Base-by-base conservation (phyloP, 2,797 vertebrate species). In the Sciaenops ocellatus region DNA sequence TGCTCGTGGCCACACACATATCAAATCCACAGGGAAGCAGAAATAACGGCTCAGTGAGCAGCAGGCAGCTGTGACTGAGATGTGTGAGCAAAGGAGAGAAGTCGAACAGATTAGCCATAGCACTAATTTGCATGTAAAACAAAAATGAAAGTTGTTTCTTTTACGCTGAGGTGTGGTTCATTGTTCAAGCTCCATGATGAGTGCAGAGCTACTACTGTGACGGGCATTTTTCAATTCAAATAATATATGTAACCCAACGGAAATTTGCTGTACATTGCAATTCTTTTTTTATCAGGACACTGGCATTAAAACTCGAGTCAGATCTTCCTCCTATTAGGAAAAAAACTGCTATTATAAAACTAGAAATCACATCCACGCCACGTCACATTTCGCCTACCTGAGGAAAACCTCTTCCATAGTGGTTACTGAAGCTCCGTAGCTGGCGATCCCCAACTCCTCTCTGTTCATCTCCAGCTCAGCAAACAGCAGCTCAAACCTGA, bases 401-500 rank as follows among this genome's bases (percentile, higher is more conserved):
- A 99, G 96, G 81, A 99, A 99, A 72, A 99, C 98, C 61, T 99
- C 98, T 86, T 99, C 98, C 98, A 99, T 99, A 16, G 98, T 99
- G 79, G 98, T 99, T 57, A 99, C 97, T 0, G 98, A 99, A 3
- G 98, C 98, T 0, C 98, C 98, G 0, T 99, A 99, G 93, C 98
- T 99, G 86, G 98, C 96, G 0, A 99, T 99, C 72, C 98, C 98
- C 84, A 99, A 81, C 88, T 98, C 96, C 28, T 97, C 96, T 72
- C 96, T 95, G 89, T 96, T 96, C 94, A 97, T 96, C 93, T 99
- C 98, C 94, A 99, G 93, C 87, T 99, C 97, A 0, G 96, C 95
- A 92, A 99, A 99, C 67, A 99, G 95, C 70, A 97, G 92, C 92
- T 99, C 98, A 84, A 99, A 99, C 89, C 98, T 99, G 93, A 56